Conservation (phyloP, 2,797 vertebrate species). For the Ciconia nigra region DNA sequence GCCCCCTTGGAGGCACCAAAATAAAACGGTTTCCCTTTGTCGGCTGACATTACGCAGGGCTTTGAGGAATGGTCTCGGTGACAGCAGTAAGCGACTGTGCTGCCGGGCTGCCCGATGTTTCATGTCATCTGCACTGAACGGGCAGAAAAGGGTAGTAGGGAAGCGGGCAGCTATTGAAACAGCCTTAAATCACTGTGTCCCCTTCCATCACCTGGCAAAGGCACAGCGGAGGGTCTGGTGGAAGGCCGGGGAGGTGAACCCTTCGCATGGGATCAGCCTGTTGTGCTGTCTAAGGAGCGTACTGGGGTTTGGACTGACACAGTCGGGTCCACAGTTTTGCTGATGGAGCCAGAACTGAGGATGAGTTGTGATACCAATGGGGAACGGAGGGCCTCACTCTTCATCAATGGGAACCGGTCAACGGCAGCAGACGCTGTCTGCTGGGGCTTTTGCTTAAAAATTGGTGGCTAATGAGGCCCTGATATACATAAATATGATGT, state of each 20-base stretch:
- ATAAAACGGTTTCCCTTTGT: neutral
- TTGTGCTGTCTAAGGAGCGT: rapidly evolving
- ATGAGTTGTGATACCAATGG: rapidly evolving
- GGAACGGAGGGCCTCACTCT: neutral
- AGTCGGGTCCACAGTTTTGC: neutral
- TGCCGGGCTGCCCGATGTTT: neutral
- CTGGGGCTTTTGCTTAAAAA: neutral
- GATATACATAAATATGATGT: neutral
- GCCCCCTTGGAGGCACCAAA: neutral
- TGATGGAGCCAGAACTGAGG: neutral
- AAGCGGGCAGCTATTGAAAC: rapidly evolving
- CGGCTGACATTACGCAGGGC: neutral
- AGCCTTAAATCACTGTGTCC: rapidly evolving
- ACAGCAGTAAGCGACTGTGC: neutral
- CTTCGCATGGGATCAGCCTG: rapidly evolving
- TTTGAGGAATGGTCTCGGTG: neutral
- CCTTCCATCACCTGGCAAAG: neutral
- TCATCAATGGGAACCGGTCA: neutral
- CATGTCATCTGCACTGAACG: rapidly evolving
- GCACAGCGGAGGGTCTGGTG: rapidly evolving
- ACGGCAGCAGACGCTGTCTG: neutral
- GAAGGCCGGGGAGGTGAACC: rapidly evolving
- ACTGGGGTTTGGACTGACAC: neutral
- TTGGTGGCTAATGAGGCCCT: neutral
- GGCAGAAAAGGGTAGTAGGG: neutral